A percentile compares a stretch with the other conserved stretches of the same genome.
Conservation (phyloP, 2,797 vertebrate genomes). For the Luscinia megarhynchos region DNA sequence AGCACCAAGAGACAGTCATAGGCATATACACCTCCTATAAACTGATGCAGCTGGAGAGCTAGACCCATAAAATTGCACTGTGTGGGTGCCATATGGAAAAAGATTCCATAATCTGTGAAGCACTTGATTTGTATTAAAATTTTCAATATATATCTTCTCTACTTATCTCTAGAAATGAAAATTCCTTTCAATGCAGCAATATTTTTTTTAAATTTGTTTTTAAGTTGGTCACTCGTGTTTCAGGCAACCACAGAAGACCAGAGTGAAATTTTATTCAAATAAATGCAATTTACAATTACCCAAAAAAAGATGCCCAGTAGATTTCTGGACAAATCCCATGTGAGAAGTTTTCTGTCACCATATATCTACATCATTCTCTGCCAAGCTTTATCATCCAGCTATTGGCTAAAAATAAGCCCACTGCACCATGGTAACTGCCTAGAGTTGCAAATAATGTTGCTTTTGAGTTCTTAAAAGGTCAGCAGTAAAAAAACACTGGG, state of each 20-base stretch:
- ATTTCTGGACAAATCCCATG: background rate
- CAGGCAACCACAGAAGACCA: background rate
- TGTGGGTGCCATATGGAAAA: conserved; percentile 1
- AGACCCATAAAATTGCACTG: conserved; percentile 1
- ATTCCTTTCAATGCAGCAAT: background rate
- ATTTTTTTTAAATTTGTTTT: background rate
- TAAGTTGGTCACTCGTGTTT: fast-evolving
- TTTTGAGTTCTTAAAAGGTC: conserved; percentile 8
- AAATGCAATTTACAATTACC: background rate
- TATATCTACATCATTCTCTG: background rate
- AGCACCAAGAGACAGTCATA: background rate
- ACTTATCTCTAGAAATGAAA: background rate
- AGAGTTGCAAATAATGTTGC: conserved; percentile 13
- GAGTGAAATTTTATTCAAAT: background rate
- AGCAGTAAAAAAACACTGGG: background rate
- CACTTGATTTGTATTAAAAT: background rate
- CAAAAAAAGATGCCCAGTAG: background rate
- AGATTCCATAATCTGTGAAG: conserved; percentile 1
- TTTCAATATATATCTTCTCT: background rate
- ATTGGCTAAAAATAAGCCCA: conserved; percentile 35
- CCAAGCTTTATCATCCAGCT: conserved; percentile 5
- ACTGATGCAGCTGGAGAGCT: conserved; percentile 32
- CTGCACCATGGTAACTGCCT: conserved; percentile 1
- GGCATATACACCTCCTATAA: background rate
- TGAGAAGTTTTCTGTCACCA: background rate